phyloP scores from a whole-genome alignment of 2,113 vertebrate species.

The Tyrannus savana region DNA sequence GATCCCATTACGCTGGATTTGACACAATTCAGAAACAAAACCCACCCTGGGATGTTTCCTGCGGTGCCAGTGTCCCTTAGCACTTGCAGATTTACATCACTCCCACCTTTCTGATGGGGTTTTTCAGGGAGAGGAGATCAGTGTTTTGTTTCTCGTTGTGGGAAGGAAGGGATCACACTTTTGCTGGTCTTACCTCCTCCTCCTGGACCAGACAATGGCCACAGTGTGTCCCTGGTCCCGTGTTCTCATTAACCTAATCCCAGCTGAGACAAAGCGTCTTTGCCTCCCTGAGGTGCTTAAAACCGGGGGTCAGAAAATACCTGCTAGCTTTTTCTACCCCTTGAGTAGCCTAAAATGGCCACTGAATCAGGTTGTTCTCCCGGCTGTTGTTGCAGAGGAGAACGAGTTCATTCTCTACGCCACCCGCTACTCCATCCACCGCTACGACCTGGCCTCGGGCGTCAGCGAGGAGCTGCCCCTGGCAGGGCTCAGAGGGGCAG shows the following conservation, averaged over 20 bases:
- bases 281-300: background rate
- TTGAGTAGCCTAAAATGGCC: rapidly evolving
- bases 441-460: slow-evolving; percentile 91
- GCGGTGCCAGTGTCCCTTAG: rapidly evolving
- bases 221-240: background rate
- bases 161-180: background rate
- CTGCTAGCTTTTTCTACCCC: background rate
- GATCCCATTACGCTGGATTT: background rate
- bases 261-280: background rate
- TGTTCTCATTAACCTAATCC: background rate
- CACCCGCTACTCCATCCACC: slow-evolving; percentile 91
- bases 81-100: background rate
- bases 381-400: slow-evolving; percentile 82
- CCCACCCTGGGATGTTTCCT: background rate
- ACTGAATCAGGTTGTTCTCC: background rate
- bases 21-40: background rate
- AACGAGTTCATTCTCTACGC: slow-evolving; percentile 97
- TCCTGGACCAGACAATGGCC: background rate
- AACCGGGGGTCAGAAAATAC: background rate
- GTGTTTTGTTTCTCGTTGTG: background rate
- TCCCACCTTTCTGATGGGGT: background rate
- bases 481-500: slow-evolving; percentile 84
- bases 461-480: slow-evolving; percentile 88
- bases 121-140: background rate
- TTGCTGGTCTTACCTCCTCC: background rate